Base-by-base conservation (phyloP, 2,113 vertebrate species). In the Strigops habroptila region DNA sequence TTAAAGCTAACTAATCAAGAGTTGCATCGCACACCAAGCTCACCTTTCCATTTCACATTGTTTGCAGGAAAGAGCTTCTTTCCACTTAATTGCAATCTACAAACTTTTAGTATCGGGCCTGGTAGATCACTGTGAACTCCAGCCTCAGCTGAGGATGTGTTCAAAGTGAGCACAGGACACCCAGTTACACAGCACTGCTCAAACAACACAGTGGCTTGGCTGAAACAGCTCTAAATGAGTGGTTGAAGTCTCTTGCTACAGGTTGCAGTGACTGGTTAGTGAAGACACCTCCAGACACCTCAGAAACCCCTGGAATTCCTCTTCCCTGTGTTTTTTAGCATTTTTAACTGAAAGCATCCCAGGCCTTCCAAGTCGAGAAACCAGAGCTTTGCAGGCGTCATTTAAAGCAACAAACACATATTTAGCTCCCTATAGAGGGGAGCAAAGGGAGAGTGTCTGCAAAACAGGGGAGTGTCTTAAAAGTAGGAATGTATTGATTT, bases 211-310 rank as follows among this genome's bases (percentile, higher is more conserved):
- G 10, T 3, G 5, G 13, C 21, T 44, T 19, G 4, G 17, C 27
- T 14, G 12, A 4, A 46, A 3, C 51, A 4, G 3, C 35, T 17
- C 25, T 2, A 24, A 6, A 1, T 0, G 3, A 4, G 10, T 5
- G 10, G 9, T 1, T 24, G 2, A 19, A 0, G 6, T 5, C 33
- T 41, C 51, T 44, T 69, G 35, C 49, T 35, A 1, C 25, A 5
- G 14, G 2, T 6, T 4, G 5, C 10, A 1, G 2, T 4, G 3
- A 1, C 16, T n/a, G 1, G 1, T 35, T 12, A 11, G 10, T 16
- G 21, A 11, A 62, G 7, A 18, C 31, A 64, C 12, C 15, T 3
- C 19, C 22, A 46, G 10, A 9, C 7, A 7, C 21, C 21, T 35
- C 33, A 59, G 57, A 24, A 59, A 23, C 14, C 33, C 33, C 57